Evolutionary conservation across 2,888 invertebrate genomes (phyloP).

Genomic region (Gastracanthus pulcherrimus): DNA sequence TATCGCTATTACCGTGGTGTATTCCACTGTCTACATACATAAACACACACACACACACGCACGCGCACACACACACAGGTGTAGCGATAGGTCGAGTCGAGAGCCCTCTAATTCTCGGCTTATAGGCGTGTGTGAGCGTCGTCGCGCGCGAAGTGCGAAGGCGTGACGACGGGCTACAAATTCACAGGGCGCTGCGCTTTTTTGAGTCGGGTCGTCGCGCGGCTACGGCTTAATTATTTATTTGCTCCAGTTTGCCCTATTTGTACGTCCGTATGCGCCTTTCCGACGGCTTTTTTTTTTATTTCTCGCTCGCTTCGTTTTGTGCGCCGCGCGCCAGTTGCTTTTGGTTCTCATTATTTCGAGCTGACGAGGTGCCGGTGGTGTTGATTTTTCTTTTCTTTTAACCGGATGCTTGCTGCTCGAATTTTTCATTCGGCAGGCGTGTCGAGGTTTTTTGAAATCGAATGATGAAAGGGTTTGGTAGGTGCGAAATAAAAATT

Average conservation of each 20-base stretch:
- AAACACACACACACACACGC: conserved; percentile 20
- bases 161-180: conserved; percentile 33
- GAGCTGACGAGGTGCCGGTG: background rate
- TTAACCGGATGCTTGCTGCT: background rate
- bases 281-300: background rate
- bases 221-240: conserved; percentile 40
- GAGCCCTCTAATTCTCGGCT: conserved; percentile 36
- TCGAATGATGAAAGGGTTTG: too few species aligned
- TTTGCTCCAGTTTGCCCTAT: conserved; percentile 18
- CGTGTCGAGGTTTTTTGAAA: too few species aligned
- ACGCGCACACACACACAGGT: background rate
- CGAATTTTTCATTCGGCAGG: too few species aligned
- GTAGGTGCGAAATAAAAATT: too few species aligned
- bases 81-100: conserved; percentile 22
- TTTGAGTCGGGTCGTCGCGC: background rate
- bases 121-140: too few species aligned
- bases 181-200: conserved; percentile 22
- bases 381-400: background rate
- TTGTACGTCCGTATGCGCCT: background rate
- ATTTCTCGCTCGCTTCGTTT: background rate
- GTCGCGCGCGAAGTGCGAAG: background rate
- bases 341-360: conserved; percentile 1
- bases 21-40: background rate
- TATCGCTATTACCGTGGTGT: conserved; percentile 67
- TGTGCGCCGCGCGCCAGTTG: background rate